Percentiles rank a stretch among this genome's conserved stretches.
Evolutionary conservation across 2,888 invertebrate species (phyloP).

Genomic region (Cyclophora punctaria): DNA sequence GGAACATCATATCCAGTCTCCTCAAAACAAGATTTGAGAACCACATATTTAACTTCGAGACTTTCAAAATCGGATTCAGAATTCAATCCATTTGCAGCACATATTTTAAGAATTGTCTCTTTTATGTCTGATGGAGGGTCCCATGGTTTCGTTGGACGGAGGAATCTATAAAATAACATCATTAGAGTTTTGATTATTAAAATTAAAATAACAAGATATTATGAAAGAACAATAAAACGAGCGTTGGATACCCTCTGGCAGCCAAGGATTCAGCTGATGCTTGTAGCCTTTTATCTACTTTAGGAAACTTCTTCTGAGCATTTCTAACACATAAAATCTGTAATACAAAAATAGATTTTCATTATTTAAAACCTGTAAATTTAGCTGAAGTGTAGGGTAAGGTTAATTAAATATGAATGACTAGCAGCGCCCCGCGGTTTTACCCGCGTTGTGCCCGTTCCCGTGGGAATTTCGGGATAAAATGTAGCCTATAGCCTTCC

Average conservation of each 20-base stretch:
- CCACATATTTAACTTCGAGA: slow-evolving; percentile 76
- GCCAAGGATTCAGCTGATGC: slow-evolving; percentile 79
- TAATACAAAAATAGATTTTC: slow-evolving; percentile 3
- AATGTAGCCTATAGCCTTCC: too few relatives aligned
- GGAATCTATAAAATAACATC: slow-evolving; percentile 74
- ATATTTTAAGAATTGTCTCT: slow-evolving; percentile 77
- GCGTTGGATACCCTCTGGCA: slow-evolving; percentile 77
- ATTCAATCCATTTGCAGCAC: slow-evolving; percentile 69
- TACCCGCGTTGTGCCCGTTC: too few relatives aligned
- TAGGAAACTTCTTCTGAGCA: slow-evolving; percentile 50
- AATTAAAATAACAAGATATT: too few relatives aligned
- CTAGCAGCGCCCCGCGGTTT: too few relatives aligned
- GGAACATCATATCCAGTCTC: slow-evolving; percentile 86
- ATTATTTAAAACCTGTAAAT: too few relatives aligned
- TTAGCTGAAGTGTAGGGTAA: too few relatives aligned
- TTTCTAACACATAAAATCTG: slow-evolving; percentile 44
- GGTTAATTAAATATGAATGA: too few relatives aligned
- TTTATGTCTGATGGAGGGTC: slow-evolving; percentile 80
- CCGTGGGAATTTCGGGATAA: too few relatives aligned
- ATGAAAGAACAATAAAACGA: too few relatives aligned
- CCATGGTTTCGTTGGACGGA: slow-evolving; percentile 84
- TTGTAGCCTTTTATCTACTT: slow-evolving; percentile 60
- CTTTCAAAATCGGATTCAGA: slow-evolving; percentile 59
- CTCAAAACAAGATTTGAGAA: slow-evolving; percentile 81
- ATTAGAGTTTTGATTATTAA: background rate